Conservation (phyloP, 2,113 vertebrate genomes). For the Danio rerio region GRCz12tu NC_133180.1:52258001-52258500, state of each 20-base stretch:
- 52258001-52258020: too few species aligned
- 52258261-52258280: slow-evolving; percentile 81
- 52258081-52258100: slow-evolving; percentile 27
- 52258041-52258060: slow-evolving; percentile 40
- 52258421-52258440: slow-evolving; percentile 51
- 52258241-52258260: slow-evolving; percentile 72
- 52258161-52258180: slow-evolving; percentile 66
- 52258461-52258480: slow-evolving; percentile 34
- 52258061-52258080: neutral
- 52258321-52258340: slow-evolving; percentile 73
- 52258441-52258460: slow-evolving; percentile 48
- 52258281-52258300: slow-evolving; percentile 73
- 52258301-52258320: slow-evolving; percentile 79
- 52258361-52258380: slow-evolving; percentile 75
- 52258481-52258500: slow-evolving; percentile 24
- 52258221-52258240: slow-evolving; percentile 67
- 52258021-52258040: too few species aligned
- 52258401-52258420: slow-evolving; percentile 55
- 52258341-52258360: slow-evolving; percentile 68
- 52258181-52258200: slow-evolving; percentile 80
- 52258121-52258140: slow-evolving; percentile 67
- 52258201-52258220: slow-evolving; percentile 83
- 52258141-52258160: slow-evolving; percentile 70
- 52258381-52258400: slow-evolving; percentile 55
- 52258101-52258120: slow-evolving; percentile 47